Percentiles rank a stretch among this genome's conserved stretches.
Conservation (phyloP, 1,140 invertebrate genomes). For the Mya arenaria region DNA sequence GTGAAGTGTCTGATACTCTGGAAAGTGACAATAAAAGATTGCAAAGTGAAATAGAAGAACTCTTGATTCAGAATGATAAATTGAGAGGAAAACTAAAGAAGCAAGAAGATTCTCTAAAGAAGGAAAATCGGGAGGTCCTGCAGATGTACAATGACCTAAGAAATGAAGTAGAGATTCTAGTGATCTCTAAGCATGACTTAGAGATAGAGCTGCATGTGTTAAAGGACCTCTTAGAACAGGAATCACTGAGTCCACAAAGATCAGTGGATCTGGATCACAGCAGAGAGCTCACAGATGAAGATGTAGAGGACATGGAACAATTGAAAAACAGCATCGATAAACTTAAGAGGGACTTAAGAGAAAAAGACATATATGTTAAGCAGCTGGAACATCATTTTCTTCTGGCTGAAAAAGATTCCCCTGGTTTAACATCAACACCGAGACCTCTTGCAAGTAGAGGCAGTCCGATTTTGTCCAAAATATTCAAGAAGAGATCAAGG, state of each 20-base stretch:
- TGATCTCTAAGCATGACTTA: slow-evolving; percentile 36
- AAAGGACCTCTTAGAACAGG: slow-evolving; percentile 34
- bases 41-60: slow-evolving; percentile 37
- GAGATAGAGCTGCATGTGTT: slow-evolving; percentile 33
- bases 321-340: slow-evolving; percentile 53
- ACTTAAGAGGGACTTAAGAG: slow-evolving; percentile 53
- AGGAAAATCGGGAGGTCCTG: slow-evolving; percentile 48
- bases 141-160: slow-evolving; percentile 50
- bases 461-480: slow-evolving; percentile 17
- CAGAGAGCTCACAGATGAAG: slow-evolving; percentile 46
- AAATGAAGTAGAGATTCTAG: slow-evolving; percentile 30
- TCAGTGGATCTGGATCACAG: slow-evolving; percentile 36
- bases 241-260: not conserved
- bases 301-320: slow-evolving; percentile 54
- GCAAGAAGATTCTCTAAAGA: slow-evolving; percentile 34
- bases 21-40: slow-evolving; percentile 31
- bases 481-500: not conserved
- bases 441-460: slow-evolving; percentile 33
- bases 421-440: slow-evolving; percentile 29
- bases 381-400: slow-evolving; percentile 65
- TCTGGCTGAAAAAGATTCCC: slow-evolving; percentile 10
- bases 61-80: slow-evolving; percentile 23
- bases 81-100: slow-evolving; percentile 29
- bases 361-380: slow-evolving; percentile 64
- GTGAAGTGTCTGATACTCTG: not conserved